Evolutionary conservation across 2,113 vertebrate species (phyloP).

Genomic region (Montifringilla adamsi): DNA sequence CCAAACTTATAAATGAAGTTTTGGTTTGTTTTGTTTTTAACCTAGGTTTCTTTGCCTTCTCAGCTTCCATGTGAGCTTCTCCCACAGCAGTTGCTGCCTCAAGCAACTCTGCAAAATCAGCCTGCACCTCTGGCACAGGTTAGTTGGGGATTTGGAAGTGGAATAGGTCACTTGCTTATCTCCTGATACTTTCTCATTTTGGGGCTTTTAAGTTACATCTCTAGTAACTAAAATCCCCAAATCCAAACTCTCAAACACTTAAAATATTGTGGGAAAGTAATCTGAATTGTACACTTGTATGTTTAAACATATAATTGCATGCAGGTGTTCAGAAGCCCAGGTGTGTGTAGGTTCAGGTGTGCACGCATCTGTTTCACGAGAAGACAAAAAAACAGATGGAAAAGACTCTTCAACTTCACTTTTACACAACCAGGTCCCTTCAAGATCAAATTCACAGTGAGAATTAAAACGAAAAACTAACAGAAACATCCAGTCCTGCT

Average conservation of each 20-base stretch:
- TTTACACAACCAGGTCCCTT: neutral
- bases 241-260: neutral
- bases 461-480: neutral
- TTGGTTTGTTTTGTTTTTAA: slow-evolving; percentile 7
- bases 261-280: neutral
- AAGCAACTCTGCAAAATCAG: slow-evolving; percentile 65
- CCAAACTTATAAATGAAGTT: neutral
- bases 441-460: neutral
- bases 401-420: neutral
- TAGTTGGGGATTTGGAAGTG: slow-evolving; percentile 30
- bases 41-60: slow-evolving; percentile 65
- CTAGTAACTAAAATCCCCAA: neutral
- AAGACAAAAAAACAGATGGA: neutral
- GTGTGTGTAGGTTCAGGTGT: neutral
- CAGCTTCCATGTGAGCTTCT: slow-evolving; percentile 69
- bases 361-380: neutral
- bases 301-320: neutral
- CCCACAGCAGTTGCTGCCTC: slow-evolving; percentile 70
- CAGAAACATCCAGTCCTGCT: neutral
- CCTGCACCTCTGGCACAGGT: slow-evolving; percentile 74
- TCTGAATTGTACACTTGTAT: neutral
- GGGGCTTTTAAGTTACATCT: neutral
- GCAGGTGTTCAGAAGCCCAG: neutral
- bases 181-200: neutral
- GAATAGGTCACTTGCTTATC: neutral